Evolutionary conservation across 1,140 invertebrate genomes (phyloP), one percentile per base, ranked within the genome.

Genomic region (Melanaphis sacchari): DNA sequence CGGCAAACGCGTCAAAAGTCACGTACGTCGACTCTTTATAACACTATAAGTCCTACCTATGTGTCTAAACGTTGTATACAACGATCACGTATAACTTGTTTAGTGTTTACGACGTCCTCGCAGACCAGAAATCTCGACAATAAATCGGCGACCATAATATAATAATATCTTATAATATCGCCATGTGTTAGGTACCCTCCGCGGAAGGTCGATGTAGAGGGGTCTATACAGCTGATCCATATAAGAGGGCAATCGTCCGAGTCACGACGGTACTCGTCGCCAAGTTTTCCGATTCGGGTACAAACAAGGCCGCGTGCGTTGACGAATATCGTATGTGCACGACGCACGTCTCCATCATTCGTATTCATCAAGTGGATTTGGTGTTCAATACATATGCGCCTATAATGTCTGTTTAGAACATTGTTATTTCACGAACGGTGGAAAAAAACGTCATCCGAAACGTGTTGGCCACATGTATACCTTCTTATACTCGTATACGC

Each of bases 1-100:
- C 36, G 36, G 21, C 41, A 88, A 91, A 91, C 59, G 9, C 36
- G 90, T 76, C 38, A 76, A 76, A 76, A 91, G 90, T 91, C 90
- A 91, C 90, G 90, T 91, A 91, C 90, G 31, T 38, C 88, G 46
- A 26, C 40, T 31, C 36, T 38, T 38, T 36, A 36, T 38, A 24
- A 26, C 38, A 26, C 40, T 38, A 1, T 41, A 40, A 1, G 38
- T 38, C 36, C 6, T 41, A 38, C 36, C 82, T 26, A 26, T 26
- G 36, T 85, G 36, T 4, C 38, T 85, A 26, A 40, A 85, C 40
- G 22, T 21, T 9, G 76, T 7, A 4, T 6, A 5, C 36, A 1
- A 21, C 36, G 46, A 18, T 15, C 46, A 49, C 46, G 46, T 49
- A 49, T 49, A 49, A 49, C 46, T 21, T 7, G 38, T 82, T 82